Evolutionary conservation across 2,113 vertebrate genomes (phyloP).

Genomic region (Propithecus coquereli): DNA sequence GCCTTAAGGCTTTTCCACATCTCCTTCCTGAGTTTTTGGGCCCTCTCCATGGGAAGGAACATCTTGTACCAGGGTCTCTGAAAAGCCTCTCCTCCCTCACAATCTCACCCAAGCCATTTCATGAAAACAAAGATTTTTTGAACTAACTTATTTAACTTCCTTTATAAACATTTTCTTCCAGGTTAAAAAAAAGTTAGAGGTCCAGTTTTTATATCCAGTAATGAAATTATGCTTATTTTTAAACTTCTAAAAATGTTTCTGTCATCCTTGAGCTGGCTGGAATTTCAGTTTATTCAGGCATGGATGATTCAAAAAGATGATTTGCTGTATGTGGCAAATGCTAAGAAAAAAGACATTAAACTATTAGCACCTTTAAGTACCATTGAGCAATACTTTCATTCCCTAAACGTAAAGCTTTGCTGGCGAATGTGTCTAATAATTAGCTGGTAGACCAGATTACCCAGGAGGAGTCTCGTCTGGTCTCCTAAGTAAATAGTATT

Average conservation of each 20-base stretch:
- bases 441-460: conserved; percentile 57
- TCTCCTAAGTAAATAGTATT: conserved; percentile 72
- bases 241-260: conserved; percentile 42
- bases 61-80: neutral
- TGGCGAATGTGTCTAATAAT: conserved; percentile 28
- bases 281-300: conserved; percentile 43
- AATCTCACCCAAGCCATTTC: neutral
- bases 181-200: neutral
- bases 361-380: conserved; percentile 39
- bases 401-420: conserved; percentile 53
- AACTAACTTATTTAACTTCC: conserved; percentile 21
- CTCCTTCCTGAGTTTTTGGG: neutral
- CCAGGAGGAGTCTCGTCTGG: conserved; percentile 64
- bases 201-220: neutral
- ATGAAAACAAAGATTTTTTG: neutral
- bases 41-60: neutral
- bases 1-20: neutral
- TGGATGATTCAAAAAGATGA: neutral
- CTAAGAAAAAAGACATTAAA: conserved; percentile 50
- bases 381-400: conserved; percentile 44
- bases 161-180: neutral
- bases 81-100: neutral
- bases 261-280: conserved; percentile 27
- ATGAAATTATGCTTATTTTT: conserved; percentile 56
- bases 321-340: conserved; percentile 45